Evolutionary conservation across 1,140 invertebrate genomes (phyloP).

Genomic region (Propsilocerus akamusi): DNA sequence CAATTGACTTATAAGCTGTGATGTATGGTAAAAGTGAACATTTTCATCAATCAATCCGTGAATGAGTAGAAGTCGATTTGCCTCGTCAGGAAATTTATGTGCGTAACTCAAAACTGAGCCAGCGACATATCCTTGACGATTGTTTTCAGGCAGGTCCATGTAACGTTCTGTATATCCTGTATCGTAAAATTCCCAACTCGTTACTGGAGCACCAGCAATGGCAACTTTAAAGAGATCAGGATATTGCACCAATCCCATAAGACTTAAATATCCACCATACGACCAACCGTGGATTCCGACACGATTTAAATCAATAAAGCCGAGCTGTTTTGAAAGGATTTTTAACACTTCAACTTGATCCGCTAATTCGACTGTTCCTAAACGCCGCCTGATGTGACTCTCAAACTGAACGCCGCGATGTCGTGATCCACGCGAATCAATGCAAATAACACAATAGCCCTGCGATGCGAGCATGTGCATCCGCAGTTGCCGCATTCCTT

Average conservation of each 20-base stretch:
- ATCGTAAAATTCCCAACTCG: slow-evolving; percentile 76
- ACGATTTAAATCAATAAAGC: slow-evolving; percentile 79
- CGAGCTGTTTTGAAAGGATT: slow-evolving; percentile 63
- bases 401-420: slow-evolving; percentile 89
- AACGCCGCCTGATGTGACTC: slow-evolving; percentile 63
- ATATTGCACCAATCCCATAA: slow-evolving; percentile 68
- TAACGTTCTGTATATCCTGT: slow-evolving; percentile 96
- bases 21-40: slow-evolving; percentile 96
- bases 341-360: slow-evolving; percentile 93
- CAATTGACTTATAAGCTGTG: slow-evolving; percentile 72
- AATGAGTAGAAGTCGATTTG: slow-evolving; percentile 87
- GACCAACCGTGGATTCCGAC: slow-evolving; percentile 68
- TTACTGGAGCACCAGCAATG: slow-evolving; percentile 92
- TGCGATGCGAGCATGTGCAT: slow-evolving; percentile 92
- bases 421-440: slow-evolving; percentile 87
- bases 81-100: slow-evolving; percentile 81
- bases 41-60: slow-evolving; percentile 98
- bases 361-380: slow-evolving; percentile 88
- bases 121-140: slow-evolving; percentile 55
- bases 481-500: slow-evolving; percentile 77
- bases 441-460: slow-evolving; percentile 88
- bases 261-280: slow-evolving; percentile 57
- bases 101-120: slow-evolving; percentile 63
- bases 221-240: slow-evolving; percentile 74
- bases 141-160: slow-evolving; percentile 79